Conservation (phyloP, 2,113 vertebrate genomes). For the Cynocephalus volans region DNA sequence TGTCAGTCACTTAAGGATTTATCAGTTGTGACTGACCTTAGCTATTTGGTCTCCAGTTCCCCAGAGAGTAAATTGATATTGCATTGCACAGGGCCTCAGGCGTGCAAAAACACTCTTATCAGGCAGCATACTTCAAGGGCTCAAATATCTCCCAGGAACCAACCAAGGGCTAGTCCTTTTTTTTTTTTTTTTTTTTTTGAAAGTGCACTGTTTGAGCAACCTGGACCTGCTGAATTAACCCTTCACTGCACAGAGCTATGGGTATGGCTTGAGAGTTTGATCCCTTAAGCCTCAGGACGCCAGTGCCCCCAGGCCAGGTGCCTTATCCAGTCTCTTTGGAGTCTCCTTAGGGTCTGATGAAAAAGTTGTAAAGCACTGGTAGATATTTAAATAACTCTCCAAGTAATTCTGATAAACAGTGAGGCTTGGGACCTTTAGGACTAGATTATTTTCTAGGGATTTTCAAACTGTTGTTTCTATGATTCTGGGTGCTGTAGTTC, state of each 20-base stretch:
- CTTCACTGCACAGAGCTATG: not conserved
- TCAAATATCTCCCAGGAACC: not conserved
- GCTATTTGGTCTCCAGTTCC: not conserved
- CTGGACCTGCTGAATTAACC: not conserved
- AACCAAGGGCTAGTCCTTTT: not conserved
- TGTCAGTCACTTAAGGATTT: not conserved
- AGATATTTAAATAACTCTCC: not conserved
- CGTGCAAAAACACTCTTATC: not conserved
- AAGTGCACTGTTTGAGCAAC: not conserved
- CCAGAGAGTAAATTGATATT: not conserved
- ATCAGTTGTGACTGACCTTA: not conserved
- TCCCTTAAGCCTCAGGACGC: not conserved
- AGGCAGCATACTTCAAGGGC: not conserved
- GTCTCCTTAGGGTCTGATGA: not conserved
- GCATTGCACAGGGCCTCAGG: not conserved
- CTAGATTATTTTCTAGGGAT: not conserved
- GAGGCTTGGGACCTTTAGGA: not conserved
- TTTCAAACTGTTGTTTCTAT: constrained; percentile 8
- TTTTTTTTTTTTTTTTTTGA: not conserved
- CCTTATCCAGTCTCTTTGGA: no score
- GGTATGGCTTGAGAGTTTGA: not conserved
- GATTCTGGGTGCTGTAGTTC: not conserved
- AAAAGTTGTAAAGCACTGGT: not conserved
- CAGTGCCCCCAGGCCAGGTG: not conserved
- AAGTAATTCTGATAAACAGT: not conserved